Percentiles rank a stretch among this genome's conserved stretches.
These are phyloP conservation scores for Mastomys coucha DNA, from an alignment of 2,113 vertebrate genomes.

Conservation along the genomic window DNA sequence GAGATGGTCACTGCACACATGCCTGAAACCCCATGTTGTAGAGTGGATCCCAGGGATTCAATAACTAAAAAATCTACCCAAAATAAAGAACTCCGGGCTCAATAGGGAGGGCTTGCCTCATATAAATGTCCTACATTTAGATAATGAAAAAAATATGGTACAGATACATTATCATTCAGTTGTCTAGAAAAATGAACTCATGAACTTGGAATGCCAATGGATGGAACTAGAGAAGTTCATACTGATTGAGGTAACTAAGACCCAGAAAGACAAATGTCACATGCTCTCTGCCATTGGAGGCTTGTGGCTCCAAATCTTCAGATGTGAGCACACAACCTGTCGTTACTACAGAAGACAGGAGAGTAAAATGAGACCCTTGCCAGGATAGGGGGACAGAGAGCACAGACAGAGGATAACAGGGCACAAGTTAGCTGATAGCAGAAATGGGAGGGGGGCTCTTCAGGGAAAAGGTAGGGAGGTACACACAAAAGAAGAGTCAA, in stretches of 20 bases:
- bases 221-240: background rate
- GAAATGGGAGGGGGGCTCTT: no score
- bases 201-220: background rate
- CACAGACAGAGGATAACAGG: background rate
- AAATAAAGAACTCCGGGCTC: background rate
- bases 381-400: background rate
- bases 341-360: background rate
- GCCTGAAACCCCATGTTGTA: background rate
- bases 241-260: background rate
- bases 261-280: background rate
- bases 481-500: background rate
- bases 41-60: background rate
- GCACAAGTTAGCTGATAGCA: background rate
- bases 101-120: background rate
- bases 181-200: background rate
- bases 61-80: no score
- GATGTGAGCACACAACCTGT: background rate
- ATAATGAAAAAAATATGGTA: background rate
- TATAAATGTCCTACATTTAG: no score
- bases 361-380: background rate
- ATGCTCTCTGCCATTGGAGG: background rate
- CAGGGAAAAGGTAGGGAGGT: background rate
- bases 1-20: background rate
- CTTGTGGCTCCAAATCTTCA: background rate
- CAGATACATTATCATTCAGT: background rate